Conservation (phyloP, 2,888 invertebrate species). For the Podotricha telesiphe region DNA sequence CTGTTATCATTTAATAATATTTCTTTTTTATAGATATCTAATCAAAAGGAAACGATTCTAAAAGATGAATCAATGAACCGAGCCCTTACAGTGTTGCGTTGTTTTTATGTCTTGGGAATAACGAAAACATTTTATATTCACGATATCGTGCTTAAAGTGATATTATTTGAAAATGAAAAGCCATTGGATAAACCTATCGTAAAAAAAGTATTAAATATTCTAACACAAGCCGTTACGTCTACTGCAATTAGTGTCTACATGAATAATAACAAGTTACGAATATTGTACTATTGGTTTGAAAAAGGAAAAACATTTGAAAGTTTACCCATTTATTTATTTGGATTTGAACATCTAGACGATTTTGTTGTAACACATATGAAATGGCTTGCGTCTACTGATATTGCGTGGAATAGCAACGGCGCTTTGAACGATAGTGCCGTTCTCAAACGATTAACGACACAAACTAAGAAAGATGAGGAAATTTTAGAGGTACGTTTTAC, state of each 20-base stretch:
- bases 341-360: conserved; percentile 57
- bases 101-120: conserved; percentile 79
- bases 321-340: conserved; percentile 73
- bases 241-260: conserved; percentile 62
- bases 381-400: conserved; percentile 74
- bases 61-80: conserved; percentile 84
- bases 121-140: conserved; percentile 78
- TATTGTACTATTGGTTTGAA: conserved; percentile 79
- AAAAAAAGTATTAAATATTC: conserved; percentile 70
- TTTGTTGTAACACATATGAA: conserved; percentile 75
- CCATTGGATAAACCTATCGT: conserved; percentile 68
- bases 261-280: conserved; percentile 71
- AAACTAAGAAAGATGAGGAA: conserved; percentile 48
- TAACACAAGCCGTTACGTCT: conserved; percentile 57
- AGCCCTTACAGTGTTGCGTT: conserved; percentile 83
- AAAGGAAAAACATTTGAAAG: conserved; percentile 62
- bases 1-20: background rate
- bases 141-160: conserved; percentile 78
- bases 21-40: conserved; percentile 63
- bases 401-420: conserved; percentile 67
- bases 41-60: conserved; percentile 65
- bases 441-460: conserved; percentile 53
- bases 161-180: conserved; percentile 81
- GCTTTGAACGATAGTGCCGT: conserved; percentile 57
- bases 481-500: conserved; percentile 59